Conservation (phyloP, 2,888 invertebrate genomes). For the Lepidocyrtinus sp. region DNA sequence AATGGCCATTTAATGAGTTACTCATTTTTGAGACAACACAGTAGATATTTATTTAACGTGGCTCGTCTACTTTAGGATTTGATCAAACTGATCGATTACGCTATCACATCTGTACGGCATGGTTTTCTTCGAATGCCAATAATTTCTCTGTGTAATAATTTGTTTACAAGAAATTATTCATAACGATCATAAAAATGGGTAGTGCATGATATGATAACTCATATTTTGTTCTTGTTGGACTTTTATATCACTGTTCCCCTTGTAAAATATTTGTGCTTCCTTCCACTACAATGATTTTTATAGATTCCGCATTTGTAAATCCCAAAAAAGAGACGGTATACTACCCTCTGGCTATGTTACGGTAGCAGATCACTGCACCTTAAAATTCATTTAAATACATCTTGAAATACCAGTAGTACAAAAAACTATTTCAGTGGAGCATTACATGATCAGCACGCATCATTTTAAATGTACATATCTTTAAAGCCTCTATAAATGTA, state of each 20-base stretch:
- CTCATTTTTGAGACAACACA: no score
- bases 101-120: no score
- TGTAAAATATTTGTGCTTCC: conserved; percentile 2
- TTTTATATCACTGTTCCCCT: background rate
- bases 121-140: conserved; percentile 28
- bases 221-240: background rate
- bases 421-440: background rate
- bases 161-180: conserved; percentile 35
- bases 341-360: background rate
- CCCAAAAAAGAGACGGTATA: background rate
- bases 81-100: no score
- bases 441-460: background rate
- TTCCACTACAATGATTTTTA: conserved; percentile 27
- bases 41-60: no score
- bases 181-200: background rate
- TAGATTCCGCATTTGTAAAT: conserved; percentile 29
- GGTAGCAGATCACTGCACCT: conserved; percentile 45
- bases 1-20: no score
- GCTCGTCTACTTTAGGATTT: no score
- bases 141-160: conserved; percentile 34
- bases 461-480: no score
- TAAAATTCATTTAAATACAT: conserved; percentile 14
- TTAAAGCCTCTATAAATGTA: background rate
- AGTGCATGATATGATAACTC: conserved; percentile 13
- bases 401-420: background rate